Percentiles rank a stretch among this genome's conserved stretches.
Evolutionary conservation across 2,797 vertebrate species (phyloP).

Genomic region (Muscicapa striata): DNA sequence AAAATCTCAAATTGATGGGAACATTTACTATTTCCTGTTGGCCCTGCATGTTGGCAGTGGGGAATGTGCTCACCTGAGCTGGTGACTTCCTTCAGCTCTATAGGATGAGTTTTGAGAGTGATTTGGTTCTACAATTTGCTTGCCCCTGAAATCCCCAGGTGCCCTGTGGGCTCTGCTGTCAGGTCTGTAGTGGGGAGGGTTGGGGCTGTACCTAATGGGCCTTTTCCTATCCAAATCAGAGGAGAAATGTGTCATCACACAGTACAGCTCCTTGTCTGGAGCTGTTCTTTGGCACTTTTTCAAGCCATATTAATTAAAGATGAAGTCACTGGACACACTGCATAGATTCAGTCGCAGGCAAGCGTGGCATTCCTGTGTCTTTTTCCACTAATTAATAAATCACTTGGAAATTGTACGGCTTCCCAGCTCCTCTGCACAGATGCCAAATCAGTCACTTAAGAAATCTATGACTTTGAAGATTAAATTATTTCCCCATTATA

Average conservation of each 20-base stretch:
- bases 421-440: not conserved
- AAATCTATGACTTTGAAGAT: constrained; percentile 28
- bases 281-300: not conserved
- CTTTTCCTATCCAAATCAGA: not conserved
- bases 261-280: not conserved
- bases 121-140: not conserved
- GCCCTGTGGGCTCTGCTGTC: not conserved
- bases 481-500: constrained; percentile 1
- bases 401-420: not conserved
- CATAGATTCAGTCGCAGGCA: not conserved
- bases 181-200: not conserved
- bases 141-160: not conserved
- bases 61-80: not conserved
- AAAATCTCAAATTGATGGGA: not conserved
- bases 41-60: not conserved
- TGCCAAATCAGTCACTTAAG: constrained; percentile 17
- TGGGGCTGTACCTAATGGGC: not conserved
- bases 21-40: not conserved
- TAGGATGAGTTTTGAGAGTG: not conserved
- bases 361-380: not conserved
- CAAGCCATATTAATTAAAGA: constrained; percentile 5
- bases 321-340: not conserved
- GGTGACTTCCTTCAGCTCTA: not conserved
- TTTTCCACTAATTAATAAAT: constrained; percentile 29
- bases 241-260: not conserved